Evolutionary conservation across 2,888 invertebrate species (phyloP).

Genomic region (Branchinecta sandiegonensis): DNA sequence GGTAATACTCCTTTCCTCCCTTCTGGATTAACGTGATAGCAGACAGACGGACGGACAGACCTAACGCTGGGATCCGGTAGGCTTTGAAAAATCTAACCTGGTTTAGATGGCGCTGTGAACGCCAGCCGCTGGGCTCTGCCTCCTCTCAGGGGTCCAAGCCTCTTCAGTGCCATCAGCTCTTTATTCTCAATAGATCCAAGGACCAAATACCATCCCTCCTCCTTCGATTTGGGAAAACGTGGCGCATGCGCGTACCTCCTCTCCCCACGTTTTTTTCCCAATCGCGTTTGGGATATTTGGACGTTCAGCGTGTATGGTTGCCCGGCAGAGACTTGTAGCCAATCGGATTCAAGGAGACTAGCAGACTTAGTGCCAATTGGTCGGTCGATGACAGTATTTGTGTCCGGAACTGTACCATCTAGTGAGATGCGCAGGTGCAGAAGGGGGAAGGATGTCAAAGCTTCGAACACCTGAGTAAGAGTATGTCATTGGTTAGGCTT

Average conservation of each 20-base stretch:
- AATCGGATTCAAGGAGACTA: slow-evolving; percentile 31
- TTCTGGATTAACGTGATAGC: not conserved
- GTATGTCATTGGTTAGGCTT: no score
- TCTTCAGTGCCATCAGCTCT: slow-evolving; percentile 66
- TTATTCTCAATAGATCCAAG: slow-evolving; percentile 54
- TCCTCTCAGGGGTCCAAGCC: slow-evolving; percentile 37
- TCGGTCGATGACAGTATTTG: not conserved
- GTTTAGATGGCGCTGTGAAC: slow-evolving; percentile 45
- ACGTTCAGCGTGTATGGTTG: slow-evolving; percentile 57
- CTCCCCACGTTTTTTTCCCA: slow-evolving; percentile 20
- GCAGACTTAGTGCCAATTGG: not conserved
- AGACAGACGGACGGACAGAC: no score
- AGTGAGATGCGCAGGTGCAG: not conserved
- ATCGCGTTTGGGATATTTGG: slow-evolving; percentile 29
- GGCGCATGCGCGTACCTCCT: slow-evolving; percentile 55
- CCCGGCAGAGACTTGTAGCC: slow-evolving; percentile 49
- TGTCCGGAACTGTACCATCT: slow-evolving; percentile 13
- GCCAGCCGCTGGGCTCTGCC: slow-evolving; percentile 40
- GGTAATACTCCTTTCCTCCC: not conserved
- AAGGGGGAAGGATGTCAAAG: slow-evolving; percentile 3
- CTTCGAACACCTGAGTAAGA: not conserved
- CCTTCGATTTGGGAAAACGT: slow-evolving; percentile 79
- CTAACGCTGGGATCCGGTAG: no score
- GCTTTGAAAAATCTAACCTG: slow-evolving; percentile 34
- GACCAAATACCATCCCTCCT: slow-evolving; percentile 87